phyloP scores from a whole-genome alignment of 2,113 vertebrate species.

The Rhegmatorhina hoffmannsi region DNA sequence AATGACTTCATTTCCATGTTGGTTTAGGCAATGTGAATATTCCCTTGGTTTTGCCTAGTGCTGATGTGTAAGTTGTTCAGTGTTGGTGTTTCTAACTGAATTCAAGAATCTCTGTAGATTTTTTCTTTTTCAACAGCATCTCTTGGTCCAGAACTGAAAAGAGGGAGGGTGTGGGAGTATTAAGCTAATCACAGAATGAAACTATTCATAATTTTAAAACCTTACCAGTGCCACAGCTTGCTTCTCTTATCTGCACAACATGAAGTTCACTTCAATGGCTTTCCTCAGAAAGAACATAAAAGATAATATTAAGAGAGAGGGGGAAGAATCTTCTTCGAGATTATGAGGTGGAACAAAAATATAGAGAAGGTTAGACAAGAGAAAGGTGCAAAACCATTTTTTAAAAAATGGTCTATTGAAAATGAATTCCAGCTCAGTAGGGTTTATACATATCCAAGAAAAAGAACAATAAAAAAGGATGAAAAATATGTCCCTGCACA shows the following conservation, averaged over 20 bases:
- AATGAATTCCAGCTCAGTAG: not conserved
- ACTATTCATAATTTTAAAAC: conserved; percentile 67
- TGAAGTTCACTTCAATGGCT: conserved; percentile 27
- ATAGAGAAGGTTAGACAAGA: not conserved
- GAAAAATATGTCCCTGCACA: not conserved
- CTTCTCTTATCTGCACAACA: conserved; percentile 63
- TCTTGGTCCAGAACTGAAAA: conserved; percentile 40
- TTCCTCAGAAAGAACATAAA: conserved; percentile 18
- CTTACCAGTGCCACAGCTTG: conserved; percentile 36
- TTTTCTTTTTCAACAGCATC: conserved; percentile 29
- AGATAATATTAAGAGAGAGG: not conserved
- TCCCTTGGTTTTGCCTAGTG: not conserved
- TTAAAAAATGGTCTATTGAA: not conserved
- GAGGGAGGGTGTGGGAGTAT: conserved; percentile 43
- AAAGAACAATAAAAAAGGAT: conserved; percentile 8
- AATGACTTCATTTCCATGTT: conserved; percentile 1
- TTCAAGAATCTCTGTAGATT: not conserved
- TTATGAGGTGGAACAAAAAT: not conserved
- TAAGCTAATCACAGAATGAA: conserved; percentile 60
- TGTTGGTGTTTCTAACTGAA: conserved; percentile 32
- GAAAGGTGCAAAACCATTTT: not conserved
- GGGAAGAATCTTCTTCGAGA: not conserved
- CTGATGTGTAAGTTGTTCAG: not conserved
- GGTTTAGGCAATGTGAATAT: not conserved
- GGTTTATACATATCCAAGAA: not conserved